These are phyloP conservation scores for Cuniculus paca DNA, from an alignment of 2,797 vertebrate genomes.

Conservation along the genomic window DNA sequence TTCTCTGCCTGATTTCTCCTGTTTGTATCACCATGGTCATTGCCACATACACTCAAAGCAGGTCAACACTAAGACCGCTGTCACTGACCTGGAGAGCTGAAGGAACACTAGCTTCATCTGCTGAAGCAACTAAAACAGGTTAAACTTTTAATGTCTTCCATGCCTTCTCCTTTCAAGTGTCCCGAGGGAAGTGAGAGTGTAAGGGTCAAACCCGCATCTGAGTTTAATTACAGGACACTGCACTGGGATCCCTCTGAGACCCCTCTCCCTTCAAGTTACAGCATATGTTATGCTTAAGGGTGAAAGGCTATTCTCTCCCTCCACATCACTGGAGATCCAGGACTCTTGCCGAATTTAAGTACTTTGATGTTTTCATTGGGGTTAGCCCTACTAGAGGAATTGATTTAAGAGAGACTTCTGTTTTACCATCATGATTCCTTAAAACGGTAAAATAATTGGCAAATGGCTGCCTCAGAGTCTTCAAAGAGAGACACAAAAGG, in stretches of 20 bases:
- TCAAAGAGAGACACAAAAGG: constrained; percentile 6
- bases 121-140: constrained; percentile 29
- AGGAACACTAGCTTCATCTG: background rate
- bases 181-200: constrained; percentile 49
- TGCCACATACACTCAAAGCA: constrained; percentile 22
- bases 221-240: constrained; percentile 78
- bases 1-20: background rate
- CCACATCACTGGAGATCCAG: constrained; percentile 67
- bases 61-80: background rate
- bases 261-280: constrained; percentile 71
- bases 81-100: background rate
- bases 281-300: constrained; percentile 79
- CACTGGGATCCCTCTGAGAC: constrained; percentile 68
- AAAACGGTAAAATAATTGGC: constrained; percentile 63
- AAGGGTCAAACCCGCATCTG: constrained; percentile 81
- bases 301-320: constrained; percentile 75
- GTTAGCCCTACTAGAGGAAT: constrained; percentile 59
- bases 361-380: constrained; percentile 78
- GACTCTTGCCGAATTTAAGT: constrained; percentile 49
- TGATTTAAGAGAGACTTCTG: constrained; percentile 76
- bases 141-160: constrained; percentile 74
- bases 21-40: background rate
- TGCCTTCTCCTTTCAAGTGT: constrained; percentile 70
- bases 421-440: constrained; percentile 65
- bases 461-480: constrained; percentile 42